phyloP scores from a whole-genome alignment of 2,113 vertebrate genomes.

The Leuciscus idus region DNA sequence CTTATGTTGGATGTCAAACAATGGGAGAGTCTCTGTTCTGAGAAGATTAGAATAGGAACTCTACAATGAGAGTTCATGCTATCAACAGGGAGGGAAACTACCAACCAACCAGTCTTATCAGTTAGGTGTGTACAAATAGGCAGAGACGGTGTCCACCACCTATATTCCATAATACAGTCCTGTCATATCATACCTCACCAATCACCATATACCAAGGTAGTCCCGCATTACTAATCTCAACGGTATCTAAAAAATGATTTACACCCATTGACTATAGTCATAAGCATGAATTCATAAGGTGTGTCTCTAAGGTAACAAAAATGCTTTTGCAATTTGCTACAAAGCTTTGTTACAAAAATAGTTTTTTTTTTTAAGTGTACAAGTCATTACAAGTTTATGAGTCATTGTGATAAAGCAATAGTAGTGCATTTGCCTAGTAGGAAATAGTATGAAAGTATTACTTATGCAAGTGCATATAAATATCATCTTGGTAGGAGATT shows the following conservation, averaged over 20 bases:
- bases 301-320: constrained; percentile 8
- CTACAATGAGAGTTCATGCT: background rate
- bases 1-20: constrained; percentile 15
- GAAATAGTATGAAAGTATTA: background rate
- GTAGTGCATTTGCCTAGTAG: background rate
- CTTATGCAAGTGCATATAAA: background rate
- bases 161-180: constrained; percentile 29
- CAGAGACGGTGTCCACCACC: constrained; percentile 13
- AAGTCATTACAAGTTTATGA: background rate
- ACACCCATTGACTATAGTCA: background rate
- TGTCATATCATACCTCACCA: constrained; percentile 22
- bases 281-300: background rate
- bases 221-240: constrained; percentile 27
- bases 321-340: constrained; percentile 10
- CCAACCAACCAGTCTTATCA: constrained; percentile 34
- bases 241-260: constrained; percentile 50
- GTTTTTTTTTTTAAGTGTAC: background rate
- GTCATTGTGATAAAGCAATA: background rate
- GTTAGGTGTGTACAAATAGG: constrained; percentile 19
- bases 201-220: constrained; percentile 22
- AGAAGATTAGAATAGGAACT: constrained; percentile 1
- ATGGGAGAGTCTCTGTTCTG: constrained; percentile 9
- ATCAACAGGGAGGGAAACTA: constrained; percentile 40
- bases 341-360: background rate
- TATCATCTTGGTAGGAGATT: background rate